Conservation (phyloP, 2,888 invertebrate species). For the Idaea aversata region DNA sequence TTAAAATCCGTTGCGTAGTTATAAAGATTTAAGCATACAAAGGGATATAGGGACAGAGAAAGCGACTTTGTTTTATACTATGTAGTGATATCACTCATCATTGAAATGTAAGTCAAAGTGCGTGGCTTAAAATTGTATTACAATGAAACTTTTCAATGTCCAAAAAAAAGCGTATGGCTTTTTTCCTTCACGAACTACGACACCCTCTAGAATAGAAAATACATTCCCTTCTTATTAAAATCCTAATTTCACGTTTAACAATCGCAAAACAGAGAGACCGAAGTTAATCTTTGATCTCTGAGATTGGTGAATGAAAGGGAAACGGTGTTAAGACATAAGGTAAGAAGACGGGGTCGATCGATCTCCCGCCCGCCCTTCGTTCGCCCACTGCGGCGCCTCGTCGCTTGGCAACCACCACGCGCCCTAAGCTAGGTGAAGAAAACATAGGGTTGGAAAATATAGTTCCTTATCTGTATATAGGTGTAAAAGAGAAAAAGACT, state of each 20-base stretch:
- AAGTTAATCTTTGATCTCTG: neutral
- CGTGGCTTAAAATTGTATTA: too few species aligned
- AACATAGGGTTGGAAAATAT: constrained; percentile 26
- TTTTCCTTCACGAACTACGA: neutral
- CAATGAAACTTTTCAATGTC: neutral
- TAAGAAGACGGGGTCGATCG: constrained; percentile 80
- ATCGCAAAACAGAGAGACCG: neutral
- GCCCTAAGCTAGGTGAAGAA: constrained; percentile 34
- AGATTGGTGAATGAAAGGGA: constrained; percentile 40
- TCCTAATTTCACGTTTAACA: neutral
- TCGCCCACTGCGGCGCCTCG: constrained; percentile 41
- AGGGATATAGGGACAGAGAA: too few species aligned
- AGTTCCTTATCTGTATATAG: too few species aligned
- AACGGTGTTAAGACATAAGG: constrained; percentile 6
- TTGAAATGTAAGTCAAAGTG: neutral
- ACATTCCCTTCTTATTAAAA: neutral
- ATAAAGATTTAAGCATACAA: too few species aligned
- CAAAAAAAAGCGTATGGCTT: neutral
- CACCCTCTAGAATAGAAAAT: neutral
- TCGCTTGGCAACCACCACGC: constrained; percentile 72
- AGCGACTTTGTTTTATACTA: too few species aligned
- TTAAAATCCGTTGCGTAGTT: too few species aligned
- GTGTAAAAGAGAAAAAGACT: too few species aligned
- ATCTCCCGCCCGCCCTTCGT: constrained; percentile 82
- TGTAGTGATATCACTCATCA: too few species aligned